Conservation (phyloP, 2,113 vertebrate genomes). For the Daboia siamensis region DNA sequence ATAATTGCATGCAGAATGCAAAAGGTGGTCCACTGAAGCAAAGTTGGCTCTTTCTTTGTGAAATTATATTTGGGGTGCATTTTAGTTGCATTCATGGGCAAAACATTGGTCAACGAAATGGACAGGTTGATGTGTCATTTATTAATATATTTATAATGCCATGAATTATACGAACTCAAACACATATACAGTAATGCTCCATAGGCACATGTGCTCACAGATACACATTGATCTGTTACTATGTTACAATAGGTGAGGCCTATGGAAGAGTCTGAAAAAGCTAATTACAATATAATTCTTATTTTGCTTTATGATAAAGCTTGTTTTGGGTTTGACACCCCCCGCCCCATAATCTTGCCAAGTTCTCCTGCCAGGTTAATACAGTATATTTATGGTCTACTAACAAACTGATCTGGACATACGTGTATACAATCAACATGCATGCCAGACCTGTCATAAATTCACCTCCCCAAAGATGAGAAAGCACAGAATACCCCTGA, state of each 20-base stretch:
- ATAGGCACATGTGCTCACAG: not conserved
- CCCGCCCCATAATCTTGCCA: not conserved
- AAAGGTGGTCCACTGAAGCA: not conserved
- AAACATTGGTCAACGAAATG: not conserved
- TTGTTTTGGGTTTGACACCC: not conserved
- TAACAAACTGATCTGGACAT: not conserved
- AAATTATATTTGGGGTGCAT: not conserved
- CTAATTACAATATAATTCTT: not conserved
- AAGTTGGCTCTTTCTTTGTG: not conserved
- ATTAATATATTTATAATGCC: not conserved
- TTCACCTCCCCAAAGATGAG: too few species aligned
- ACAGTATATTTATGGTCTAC: not conserved
- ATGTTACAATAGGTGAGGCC: not conserved
- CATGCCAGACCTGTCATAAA: too few species aligned
- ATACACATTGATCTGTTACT: not conserved
- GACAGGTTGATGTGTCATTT: not conserved
- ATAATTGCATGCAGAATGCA: not conserved
- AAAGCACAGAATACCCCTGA: not conserved
- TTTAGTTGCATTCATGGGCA: not conserved
- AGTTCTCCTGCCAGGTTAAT: not conserved
- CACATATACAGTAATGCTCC: not conserved
- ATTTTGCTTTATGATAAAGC: not conserved
- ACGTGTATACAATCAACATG: not conserved
- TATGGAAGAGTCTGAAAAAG: not conserved
- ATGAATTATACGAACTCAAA: not conserved